Evolutionary conservation across 2,797 vertebrate genomes (phyloP).

Genomic region (Premnoplex brunnescens): DNA sequence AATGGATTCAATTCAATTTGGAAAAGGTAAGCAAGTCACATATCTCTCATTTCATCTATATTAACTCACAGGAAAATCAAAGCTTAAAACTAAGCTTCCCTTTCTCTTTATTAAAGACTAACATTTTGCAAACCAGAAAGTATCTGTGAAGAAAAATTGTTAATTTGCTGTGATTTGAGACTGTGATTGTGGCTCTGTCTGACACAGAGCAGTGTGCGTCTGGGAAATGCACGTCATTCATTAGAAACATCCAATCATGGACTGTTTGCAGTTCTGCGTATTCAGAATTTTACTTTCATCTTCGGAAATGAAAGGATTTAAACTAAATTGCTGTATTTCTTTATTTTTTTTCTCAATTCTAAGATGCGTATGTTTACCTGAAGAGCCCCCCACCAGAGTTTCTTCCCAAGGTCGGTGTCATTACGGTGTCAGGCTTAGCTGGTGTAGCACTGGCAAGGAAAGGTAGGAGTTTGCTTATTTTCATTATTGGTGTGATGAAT

Average conservation of each 20-base stretch:
- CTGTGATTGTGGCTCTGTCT: background rate
- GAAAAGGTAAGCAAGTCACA: constrained; percentile 82
- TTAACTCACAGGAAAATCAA: background rate
- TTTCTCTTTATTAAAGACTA: background rate
- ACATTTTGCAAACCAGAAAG: background rate
- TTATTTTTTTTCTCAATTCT: background rate
- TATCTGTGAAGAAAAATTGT: background rate
- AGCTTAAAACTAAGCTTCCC: background rate
- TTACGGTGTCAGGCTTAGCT: constrained; percentile 85
- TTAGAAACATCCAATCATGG: background rate
- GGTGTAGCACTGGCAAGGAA: constrained; percentile 85
- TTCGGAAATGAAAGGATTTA: background rate
- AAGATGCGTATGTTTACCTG: constrained; percentile 88
- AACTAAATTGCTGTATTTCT: background rate
- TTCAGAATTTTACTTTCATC: background rate
- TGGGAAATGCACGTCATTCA: background rate
- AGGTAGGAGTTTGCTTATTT: constrained; percentile 75
- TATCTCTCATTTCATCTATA: background rate
- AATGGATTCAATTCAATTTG: constrained; percentile 77
- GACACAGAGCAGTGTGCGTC: background rate
- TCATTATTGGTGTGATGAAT: background rate
- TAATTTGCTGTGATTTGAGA: background rate
- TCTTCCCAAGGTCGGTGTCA: constrained; percentile 83
- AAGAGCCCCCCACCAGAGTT: constrained; percentile 89
- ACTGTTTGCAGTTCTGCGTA: background rate